Base-by-base conservation (phyloP, 2,113 vertebrate species). In the Ceyx cyanopectus region DNA sequence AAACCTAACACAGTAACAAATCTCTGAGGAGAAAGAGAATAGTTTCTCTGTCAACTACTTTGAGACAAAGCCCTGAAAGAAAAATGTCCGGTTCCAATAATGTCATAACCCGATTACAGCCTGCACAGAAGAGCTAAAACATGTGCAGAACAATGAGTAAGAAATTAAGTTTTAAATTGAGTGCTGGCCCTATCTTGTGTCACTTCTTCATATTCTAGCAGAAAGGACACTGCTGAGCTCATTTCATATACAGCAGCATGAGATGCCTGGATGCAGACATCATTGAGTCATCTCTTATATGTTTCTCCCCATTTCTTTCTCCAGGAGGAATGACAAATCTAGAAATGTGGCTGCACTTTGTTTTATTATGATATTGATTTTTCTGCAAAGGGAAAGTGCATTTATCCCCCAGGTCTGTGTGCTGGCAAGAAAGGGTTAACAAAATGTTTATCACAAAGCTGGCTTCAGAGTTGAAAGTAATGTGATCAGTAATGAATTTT, bases 401-500 rank as follows among this genome's bases (percentile, higher is more conserved):
- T 98, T 96, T 97, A 83, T 96, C 90, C 97, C 87, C 90, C 90
- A 82, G 95, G 94, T 94, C 94, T 75, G 90, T 26, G 87, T 0
- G 8, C 94, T 76, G 96, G 97, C 78, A 95, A 94, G 97, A 98
- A 96, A 97, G 97, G 97, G 98, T 98, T 98, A 98, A 98, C 96
- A 94, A 97, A 98, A 98, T 98, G 98, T 98, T 98, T 98, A 98
- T 98, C 97, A 97, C 97, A 96, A 98, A 97, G 97, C 98, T 98
- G 97, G 98, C 98, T 98, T 98, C 96, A 97, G 98, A 98, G 98
- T 99, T 99, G 98, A 98, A 99, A 98, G 98, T 99, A 99, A 99
- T 99, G 98, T 98, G 98, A 99, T 99, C 99, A 99, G 98, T 99
- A 99, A 99, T 99, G 98, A 99, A 99, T 99, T 99, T 99, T 99